Conservation (phyloP, 1,140 invertebrate genomes). For the Araneus ventricosus region DNA sequence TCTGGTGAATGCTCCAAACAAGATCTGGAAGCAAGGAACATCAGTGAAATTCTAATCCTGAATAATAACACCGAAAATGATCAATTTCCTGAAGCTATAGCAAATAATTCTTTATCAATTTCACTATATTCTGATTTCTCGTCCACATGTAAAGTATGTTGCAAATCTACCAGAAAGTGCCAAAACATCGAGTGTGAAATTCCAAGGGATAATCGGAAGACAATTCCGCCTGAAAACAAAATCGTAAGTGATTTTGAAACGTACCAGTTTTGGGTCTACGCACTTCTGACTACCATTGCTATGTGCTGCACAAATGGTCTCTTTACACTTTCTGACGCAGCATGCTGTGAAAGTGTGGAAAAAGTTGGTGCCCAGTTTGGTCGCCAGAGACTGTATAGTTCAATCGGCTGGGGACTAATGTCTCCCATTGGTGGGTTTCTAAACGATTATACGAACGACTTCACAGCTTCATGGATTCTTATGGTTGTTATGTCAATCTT, state of each 20-base stretch:
- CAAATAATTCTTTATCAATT: neutral
- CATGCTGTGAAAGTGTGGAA: conserved; percentile 52
- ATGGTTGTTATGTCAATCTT: neutral
- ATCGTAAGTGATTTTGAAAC: conserved; percentile 1
- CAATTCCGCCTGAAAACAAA: neutral
- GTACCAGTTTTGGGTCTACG: conserved; percentile 76
- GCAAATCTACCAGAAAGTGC: neutral
- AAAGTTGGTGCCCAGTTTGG: conserved; percentile 83
- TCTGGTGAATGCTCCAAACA: neutral
- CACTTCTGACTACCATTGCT: conserved; percentile 68
- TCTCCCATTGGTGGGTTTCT: conserved; percentile 40
- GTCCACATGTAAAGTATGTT: neutral
- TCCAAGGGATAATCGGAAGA: neutral
- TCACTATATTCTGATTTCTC: neutral
- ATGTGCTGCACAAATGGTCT: conserved; percentile 61
- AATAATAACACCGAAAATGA: too few species aligned
- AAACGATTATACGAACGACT: conserved; percentile 29
- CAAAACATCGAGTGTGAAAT: neutral
- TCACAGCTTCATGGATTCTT: neutral
- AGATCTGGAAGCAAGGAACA: neutral
- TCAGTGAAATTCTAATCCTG: neutral
- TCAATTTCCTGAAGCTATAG: neutral
- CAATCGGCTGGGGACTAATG: conserved; percentile 74
- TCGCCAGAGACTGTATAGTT: conserved; percentile 87
- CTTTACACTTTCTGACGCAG: conserved; percentile 76